Conservation (phyloP, 2,113 vertebrate species). For the Crotalus horridus region DNA sequence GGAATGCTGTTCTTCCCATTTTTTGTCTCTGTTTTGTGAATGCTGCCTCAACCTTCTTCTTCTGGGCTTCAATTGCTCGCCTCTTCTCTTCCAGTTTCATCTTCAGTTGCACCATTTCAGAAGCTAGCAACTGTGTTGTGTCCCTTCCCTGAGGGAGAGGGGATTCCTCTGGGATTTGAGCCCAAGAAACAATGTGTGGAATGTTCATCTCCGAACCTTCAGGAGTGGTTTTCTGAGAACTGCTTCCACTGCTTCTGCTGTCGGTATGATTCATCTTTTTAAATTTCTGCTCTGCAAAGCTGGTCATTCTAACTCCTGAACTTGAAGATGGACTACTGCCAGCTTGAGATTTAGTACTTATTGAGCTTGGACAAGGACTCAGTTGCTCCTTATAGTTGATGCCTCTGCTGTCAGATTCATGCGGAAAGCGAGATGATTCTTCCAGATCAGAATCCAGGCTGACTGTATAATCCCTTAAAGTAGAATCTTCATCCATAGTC, state of each 20-base stretch:
- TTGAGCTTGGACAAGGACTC: constrained; percentile 85
- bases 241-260: constrained; percentile 81
- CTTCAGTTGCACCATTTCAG: constrained; percentile 92
- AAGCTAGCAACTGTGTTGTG: constrained; percentile 89
- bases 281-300: constrained; percentile 95
- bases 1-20: constrained; percentile 93
- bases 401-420: constrained; percentile 78
- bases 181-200: constrained; percentile 87
- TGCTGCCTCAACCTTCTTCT: constrained; percentile 95
- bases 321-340: constrained; percentile 87
- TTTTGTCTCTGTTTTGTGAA: constrained; percentile 92
- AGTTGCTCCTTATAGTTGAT: constrained; percentile 70
- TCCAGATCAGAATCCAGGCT: constrained; percentile 95
- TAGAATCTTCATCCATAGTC: constrained; percentile 94
- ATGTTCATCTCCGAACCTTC: constrained; percentile 89
- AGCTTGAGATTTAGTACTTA: constrained; percentile 84
- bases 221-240: constrained; percentile 91
- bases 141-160: constrained; percentile 77
- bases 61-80: constrained; percentile 95
- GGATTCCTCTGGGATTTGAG: constrained; percentile 83
- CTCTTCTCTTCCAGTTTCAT: constrained; percentile 97
- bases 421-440: constrained; percentile 72
- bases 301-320: constrained; percentile 88
- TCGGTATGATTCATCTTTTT: constrained; percentile 82
- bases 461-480: constrained; percentile 90